These are phyloP conservation scores for Cryptophagus acutangulus DNA, from an alignment of 2,888 invertebrate genomes.

Conservation along the genomic window DNA sequence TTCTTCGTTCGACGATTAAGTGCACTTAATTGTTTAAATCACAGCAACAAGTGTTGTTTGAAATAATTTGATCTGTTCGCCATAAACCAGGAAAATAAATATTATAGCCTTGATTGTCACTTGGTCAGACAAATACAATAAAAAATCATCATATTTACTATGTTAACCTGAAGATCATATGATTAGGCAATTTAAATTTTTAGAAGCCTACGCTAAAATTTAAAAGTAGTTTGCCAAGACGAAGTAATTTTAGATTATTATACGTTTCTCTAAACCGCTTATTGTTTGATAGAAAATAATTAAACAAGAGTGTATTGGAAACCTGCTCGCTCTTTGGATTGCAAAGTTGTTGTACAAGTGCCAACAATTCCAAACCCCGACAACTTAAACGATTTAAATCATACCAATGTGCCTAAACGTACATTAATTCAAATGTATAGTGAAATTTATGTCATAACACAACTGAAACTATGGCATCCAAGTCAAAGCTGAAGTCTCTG, in stretches of 20 bases:
- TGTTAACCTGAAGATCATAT: conserved; percentile 12
- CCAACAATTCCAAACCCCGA: conserved; percentile 13
- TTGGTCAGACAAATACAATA: too few species aligned
- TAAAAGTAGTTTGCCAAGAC: conserved; percentile 27
- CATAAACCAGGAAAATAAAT: too few species aligned
- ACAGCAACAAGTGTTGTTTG: too few species aligned
- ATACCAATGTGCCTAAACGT: conserved; percentile 10
- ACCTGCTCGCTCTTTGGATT: conserved; percentile 12
- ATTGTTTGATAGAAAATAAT: conserved; percentile 28
- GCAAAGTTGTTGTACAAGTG: conserved; percentile 17
- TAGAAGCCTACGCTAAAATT: conserved; percentile 27
- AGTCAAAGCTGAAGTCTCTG: conserved; percentile 31
- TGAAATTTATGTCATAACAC: conserved; percentile 15
- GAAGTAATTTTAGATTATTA: conserved; percentile 31
- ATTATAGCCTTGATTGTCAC: too few species aligned
- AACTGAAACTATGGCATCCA: conserved; percentile 33
- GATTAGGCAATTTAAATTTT: conserved; percentile 24
- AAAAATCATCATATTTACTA: conserved; percentile 11
- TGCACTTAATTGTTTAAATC: too few species aligned
- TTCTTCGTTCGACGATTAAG: too few species aligned
- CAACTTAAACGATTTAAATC: conserved; percentile 7
- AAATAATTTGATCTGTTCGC: too few species aligned
- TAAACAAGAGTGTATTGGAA: conserved; percentile 17
- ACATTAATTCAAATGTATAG: conserved; percentile 19
- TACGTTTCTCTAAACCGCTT: conserved; percentile 23